Conservation (phyloP, 2,113 vertebrate species). For the Halichoerus grypus region DNA sequence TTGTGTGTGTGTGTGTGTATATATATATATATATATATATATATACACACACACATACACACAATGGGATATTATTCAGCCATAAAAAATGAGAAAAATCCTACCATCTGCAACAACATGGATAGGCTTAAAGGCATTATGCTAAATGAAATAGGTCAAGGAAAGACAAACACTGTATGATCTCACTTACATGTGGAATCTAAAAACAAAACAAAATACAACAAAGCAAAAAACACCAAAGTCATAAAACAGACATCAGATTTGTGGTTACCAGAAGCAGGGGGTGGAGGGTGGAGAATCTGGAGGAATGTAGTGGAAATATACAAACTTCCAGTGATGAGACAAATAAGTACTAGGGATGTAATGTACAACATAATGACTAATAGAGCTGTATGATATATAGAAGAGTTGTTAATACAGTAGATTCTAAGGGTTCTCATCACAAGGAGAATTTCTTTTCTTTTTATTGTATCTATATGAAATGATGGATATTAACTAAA, state of each 20-base stretch:
- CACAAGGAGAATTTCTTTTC: not conserved
- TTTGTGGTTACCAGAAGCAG: not conserved
- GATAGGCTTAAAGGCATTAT: not conserved
- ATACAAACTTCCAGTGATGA: not conserved
- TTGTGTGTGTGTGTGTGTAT: too few relatives aligned
- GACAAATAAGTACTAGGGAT: not conserved
- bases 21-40: not conserved
- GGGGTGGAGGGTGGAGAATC: not conserved
- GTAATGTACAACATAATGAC: not conserved
- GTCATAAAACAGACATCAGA: not conserved
- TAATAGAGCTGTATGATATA: not conserved
- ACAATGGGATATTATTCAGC: not conserved
- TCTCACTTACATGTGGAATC: not conserved
- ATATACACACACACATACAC: not conserved
- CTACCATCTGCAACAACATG: not conserved
- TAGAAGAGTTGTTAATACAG: not conserved
- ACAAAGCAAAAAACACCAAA: not conserved
- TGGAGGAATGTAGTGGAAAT: not conserved
- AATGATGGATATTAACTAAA: not conserved
- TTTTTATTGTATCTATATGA: not conserved
- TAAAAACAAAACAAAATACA: not conserved
- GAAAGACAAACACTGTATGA: not conserved
- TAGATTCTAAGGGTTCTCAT: not conserved
- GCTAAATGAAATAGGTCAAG: not conserved
- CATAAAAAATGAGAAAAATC: not conserved